Conservation (phyloP, 2,797 vertebrate species). For the Orestias chungarensis region DNA sequence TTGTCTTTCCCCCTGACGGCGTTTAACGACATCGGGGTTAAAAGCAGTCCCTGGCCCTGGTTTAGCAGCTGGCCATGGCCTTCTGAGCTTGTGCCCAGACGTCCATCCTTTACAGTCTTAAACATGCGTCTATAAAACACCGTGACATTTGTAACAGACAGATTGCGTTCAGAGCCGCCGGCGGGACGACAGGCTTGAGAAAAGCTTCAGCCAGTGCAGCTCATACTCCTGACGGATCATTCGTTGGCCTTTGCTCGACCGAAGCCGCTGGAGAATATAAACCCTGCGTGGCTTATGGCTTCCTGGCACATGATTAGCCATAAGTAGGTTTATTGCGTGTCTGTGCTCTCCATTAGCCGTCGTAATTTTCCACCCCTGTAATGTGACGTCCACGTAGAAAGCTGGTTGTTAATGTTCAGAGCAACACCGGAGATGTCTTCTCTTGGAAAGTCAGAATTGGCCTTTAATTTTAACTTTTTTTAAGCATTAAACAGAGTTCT, state of each 20-base stretch:
- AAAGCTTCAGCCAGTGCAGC: conserved; percentile 62
- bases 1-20: conserved; percentile 31
- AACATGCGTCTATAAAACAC: conserved; percentile 60
- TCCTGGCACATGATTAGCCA: conserved; percentile 22
- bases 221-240: conserved; percentile 56
- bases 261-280: conserved; percentile 58
- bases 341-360: conserved; percentile 32
- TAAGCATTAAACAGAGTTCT: not conserved
- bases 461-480: not conserved
- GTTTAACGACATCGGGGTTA: conserved; percentile 45
- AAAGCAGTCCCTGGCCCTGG: conserved; percentile 47
- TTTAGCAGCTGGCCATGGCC: conserved; percentile 42
- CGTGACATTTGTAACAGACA: conserved; percentile 63
- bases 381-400: conserved; percentile 41
- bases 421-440: too few species aligned
- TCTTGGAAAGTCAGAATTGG: not conserved
- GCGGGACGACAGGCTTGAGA: conserved; percentile 51
- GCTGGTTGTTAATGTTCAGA: not conserved
- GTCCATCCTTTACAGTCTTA: conserved; percentile 54
- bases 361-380: conserved; percentile 40
- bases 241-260: conserved; percentile 51
- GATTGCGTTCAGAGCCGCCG: conserved; percentile 63
- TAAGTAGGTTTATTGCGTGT: conserved; percentile 37
- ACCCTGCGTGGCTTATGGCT: conserved; percentile 43
- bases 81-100: conserved; percentile 45